Evolutionary conservation across 2,888 invertebrate species (phyloP).

Genomic region (Drosophila colorata): DNA sequence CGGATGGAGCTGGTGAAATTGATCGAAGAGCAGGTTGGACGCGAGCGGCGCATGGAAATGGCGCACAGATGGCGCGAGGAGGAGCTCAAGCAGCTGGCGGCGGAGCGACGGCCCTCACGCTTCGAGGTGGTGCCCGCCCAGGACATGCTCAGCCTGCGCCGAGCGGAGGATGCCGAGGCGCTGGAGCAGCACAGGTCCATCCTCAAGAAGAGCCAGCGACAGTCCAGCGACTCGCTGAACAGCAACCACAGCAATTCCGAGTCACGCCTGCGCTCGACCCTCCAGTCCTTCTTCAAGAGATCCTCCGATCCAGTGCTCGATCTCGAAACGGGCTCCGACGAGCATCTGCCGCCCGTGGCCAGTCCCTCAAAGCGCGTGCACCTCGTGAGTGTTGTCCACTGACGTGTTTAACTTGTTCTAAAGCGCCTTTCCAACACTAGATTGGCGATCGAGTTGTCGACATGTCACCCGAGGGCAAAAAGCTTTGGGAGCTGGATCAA

Average conservation of each 20-base stretch:
- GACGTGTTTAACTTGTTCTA: not conserved
- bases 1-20: slow-evolving; percentile 94
- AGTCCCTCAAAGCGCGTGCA: slow-evolving; percentile 94
- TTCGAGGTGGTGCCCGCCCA: slow-evolving; percentile 92
- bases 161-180: slow-evolving; percentile 85
- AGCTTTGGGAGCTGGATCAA: slow-evolving; percentile 96
- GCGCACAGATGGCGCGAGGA: slow-evolving; percentile 90
- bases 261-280: slow-evolving; percentile 93
- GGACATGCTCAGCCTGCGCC: slow-evolving; percentile 89
- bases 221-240: slow-evolving; percentile 87
- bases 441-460: slow-evolving; percentile 92
- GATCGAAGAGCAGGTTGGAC: slow-evolving; percentile 94
- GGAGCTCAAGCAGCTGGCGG: slow-evolving; percentile 86
- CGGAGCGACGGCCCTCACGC: slow-evolving; percentile 90
- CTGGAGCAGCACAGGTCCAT: slow-evolving; percentile 90
- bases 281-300: slow-evolving; percentile 95
- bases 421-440: slow-evolving; percentile 71
- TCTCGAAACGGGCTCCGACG: slow-evolving; percentile 87
- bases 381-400: slow-evolving; percentile 87
- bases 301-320: slow-evolving; percentile 92
- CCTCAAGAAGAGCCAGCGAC: slow-evolving; percentile 91
- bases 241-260: slow-evolving; percentile 91
- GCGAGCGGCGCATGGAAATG: slow-evolving; percentile 90
- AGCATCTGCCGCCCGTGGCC: slow-evolving; percentile 85
- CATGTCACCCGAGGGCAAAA: slow-evolving; percentile 97